Base-by-base conservation (phyloP, 1,140 invertebrate genomes). In the Zaprionus vittiger region DNA sequence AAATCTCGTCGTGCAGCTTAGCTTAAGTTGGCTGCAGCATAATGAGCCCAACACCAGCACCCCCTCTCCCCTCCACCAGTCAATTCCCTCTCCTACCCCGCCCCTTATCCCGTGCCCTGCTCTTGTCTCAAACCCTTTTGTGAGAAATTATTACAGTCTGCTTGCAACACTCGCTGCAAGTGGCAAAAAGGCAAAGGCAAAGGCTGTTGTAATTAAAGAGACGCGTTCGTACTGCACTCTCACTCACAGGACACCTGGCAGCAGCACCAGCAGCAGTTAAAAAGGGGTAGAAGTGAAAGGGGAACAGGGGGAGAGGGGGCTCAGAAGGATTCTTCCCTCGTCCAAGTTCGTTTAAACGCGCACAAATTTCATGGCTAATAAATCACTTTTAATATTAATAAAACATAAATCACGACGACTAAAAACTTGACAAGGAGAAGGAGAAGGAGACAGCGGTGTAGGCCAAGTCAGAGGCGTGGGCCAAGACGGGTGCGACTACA, bases 311-410 rank as follows among this genome's bases (percentile, higher is more conserved):
- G 0, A 3, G 6, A 3, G 6, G 15, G n/a, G 41, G 41, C 31
- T 11, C 9, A 11, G 9, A 34, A 34, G 41, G 41, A 17, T 47
- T 47, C 15, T n/a, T 15, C 38, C 0, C 15, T n/a, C 38, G 15
- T n/a, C 28, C 57, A 71, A 67, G 70, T 70, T 62, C 54, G 66
- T 26, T 28, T n/a, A 31, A 56, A 55, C 54, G 60, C 38, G 70
- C 52, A 47, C n/a, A 71, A 81, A 76, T 89, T 89, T 89, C 81
- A 90, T 91, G 86, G 81, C 85, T 90, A 90, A 90, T 90, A 91
- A 90, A 90, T 90, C 85, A 90, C 79, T 90, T 90, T 90, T 90
- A 90, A 90, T 90, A 90, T 90, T 90, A 90, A 90, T 90, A 82
- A 90, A 90, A 90, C 79, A 90, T 90, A 90, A 90, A 90, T 90